A percentile compares a stretch with the other conserved stretches of the same genome.
Conservation (phyloP, 2,888 invertebrate species). For the Tromatobia lineatoria region DNA sequence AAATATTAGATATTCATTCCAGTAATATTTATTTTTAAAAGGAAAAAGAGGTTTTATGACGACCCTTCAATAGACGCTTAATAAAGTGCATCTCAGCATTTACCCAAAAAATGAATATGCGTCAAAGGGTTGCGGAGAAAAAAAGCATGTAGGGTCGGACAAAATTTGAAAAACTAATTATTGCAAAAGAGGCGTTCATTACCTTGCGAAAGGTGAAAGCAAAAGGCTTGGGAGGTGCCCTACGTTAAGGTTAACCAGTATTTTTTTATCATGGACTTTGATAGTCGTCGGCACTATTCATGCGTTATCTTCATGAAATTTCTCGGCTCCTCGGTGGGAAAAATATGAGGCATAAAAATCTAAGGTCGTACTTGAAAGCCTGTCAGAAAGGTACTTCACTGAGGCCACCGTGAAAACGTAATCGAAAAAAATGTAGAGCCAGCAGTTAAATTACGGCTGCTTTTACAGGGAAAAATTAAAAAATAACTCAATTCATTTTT, state of each 20-base stretch:
- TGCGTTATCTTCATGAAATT: constrained; percentile 21
- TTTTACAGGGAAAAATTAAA: background rate
- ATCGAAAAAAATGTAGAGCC: background rate
- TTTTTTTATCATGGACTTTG: background rate
- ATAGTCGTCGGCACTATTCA: constrained; percentile 3
- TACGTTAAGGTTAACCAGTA: background rate
- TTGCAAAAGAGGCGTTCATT: constrained; percentile 17
- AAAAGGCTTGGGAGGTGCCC: background rate
- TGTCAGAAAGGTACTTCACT: constrained; percentile 1
- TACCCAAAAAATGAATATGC: background rate
- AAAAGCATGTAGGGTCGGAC: background rate
- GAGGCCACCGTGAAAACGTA: background rate
- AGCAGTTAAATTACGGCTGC: background rate
- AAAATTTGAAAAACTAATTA: background rate
- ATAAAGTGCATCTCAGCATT: background rate
- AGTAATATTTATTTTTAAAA: background rate
- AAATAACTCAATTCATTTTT: background rate
- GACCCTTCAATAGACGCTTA: too few relatives aligned
- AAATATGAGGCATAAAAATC: constrained; percentile 20
- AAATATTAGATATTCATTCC: background rate
- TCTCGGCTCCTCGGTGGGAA: constrained; percentile 7
- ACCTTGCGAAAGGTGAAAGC: background rate
- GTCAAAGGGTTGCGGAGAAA: background rate
- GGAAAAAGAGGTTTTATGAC: too few relatives aligned
- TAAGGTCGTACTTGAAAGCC: background rate